These are phyloP conservation scores for Crenuchus spilurus DNA, from an alignment of 2,797 vertebrate genomes.

Conservation along the genomic window DNA sequence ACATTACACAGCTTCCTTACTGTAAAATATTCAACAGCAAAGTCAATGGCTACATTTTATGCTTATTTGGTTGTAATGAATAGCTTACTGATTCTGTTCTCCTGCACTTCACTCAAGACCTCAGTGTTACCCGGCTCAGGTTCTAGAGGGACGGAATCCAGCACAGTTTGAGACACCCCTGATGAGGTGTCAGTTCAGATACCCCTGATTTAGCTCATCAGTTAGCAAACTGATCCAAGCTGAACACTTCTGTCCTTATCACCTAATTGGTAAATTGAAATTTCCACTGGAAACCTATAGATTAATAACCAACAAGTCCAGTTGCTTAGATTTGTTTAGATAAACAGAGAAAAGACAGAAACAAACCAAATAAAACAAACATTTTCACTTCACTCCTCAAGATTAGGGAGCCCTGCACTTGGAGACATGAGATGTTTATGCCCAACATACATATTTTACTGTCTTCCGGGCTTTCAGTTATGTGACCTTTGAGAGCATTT, in stretches of 20 bases:
- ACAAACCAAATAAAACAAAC: neutral
- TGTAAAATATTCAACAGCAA: too few species aligned
- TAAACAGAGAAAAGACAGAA: neutral
- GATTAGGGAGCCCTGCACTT: slow-evolving; percentile 2
- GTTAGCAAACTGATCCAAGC: neutral
- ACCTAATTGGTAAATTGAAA: neutral
- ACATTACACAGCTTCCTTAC: too few species aligned
- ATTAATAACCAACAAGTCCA: too few species aligned
- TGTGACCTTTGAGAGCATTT: slow-evolving; percentile 17
- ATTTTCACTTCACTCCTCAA: neutral
- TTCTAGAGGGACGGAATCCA: neutral
- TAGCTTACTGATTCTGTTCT: too few species aligned
- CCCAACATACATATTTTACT: slow-evolving; percentile 7
- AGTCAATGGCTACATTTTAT: too few species aligned
- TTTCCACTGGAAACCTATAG: too few species aligned
- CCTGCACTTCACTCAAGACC: neutral
- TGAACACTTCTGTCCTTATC: neutral
- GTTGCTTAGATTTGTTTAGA: neutral
- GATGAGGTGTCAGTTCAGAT: neutral
- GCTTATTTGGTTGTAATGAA: too few species aligned
- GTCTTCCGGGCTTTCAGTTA: neutral
- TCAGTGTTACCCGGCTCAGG: neutral
- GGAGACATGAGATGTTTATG: neutral
- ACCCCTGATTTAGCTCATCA: neutral
- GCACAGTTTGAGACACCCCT: too few species aligned